phyloP scores from a whole-genome alignment of 1,140 invertebrate genomes.

The Hypsibius dujardini region DNA sequence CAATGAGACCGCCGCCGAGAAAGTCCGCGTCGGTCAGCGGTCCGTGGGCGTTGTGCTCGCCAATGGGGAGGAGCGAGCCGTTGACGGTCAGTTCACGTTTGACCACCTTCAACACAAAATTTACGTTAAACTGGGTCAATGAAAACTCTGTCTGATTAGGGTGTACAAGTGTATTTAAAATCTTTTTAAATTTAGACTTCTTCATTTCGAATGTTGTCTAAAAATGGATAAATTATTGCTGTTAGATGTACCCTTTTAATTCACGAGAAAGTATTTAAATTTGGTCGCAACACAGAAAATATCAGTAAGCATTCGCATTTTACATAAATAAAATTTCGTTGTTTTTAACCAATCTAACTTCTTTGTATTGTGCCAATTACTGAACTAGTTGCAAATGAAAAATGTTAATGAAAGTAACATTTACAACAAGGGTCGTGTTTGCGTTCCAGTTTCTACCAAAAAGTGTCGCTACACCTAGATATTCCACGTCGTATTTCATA shows the following conservation, averaged over 20 bases:
- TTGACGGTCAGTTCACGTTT: not conserved
- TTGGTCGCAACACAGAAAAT: not conserved
- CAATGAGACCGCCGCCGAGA: not conserved
- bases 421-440: too few relatives aligned
- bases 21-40: not conserved
- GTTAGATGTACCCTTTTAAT: not conserved
- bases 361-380: too few relatives aligned
- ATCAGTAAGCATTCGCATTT: too few relatives aligned
- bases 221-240: not conserved
- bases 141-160: not conserved
- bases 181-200: not conserved
- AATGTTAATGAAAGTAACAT: too few relatives aligned
- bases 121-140: not conserved
- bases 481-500: too few relatives aligned
- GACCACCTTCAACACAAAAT: not conserved
- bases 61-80: constrained; percentile 3
- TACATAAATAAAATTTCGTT: too few relatives aligned
- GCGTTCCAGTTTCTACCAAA: too few relatives aligned
- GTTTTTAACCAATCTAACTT: too few relatives aligned
- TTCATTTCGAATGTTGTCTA: not conserved
- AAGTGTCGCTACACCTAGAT: too few relatives aligned
- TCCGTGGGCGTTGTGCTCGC: not conserved
- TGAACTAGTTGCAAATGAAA: too few relatives aligned
- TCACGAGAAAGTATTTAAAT: not conserved
- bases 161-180: not conserved